A percentile compares a stretch with the other conserved stretches of the same genome.
phyloP scores from a whole-genome alignment of 2,113 vertebrate genomes.

The Grantiella picta region DNA sequence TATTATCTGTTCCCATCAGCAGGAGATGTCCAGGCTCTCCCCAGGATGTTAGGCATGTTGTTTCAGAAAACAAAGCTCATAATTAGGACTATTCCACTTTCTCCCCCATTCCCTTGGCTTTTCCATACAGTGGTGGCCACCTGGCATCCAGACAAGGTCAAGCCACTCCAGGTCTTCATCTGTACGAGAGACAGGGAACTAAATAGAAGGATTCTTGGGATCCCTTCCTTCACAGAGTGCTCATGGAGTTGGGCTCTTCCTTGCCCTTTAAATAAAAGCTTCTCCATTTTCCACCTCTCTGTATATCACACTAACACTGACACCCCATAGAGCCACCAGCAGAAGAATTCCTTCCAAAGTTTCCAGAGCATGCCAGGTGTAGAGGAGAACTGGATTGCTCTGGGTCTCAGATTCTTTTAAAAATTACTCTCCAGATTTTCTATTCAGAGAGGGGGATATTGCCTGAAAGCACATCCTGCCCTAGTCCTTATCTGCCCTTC shows the following conservation, averaged over 20 bases:
- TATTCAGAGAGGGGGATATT: background rate
- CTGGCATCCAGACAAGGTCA: background rate
- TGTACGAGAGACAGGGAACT: background rate
- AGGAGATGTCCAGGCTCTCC: background rate
- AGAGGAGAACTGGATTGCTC: background rate
- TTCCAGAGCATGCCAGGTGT: accelerated
- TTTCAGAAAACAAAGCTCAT: background rate
- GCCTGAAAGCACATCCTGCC: background rate
- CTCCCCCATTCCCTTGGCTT: background rate
- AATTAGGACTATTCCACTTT: background rate
- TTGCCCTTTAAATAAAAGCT: background rate
- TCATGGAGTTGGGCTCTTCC: accelerated
- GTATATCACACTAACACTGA: background rate
- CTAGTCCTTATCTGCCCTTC: background rate
- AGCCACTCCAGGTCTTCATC: background rate
- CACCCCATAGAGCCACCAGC: background rate
- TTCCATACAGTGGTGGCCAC: background rate
- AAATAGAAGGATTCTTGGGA: background rate
- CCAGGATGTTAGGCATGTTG: accelerated
- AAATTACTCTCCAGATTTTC: background rate
- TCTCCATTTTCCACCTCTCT: background rate
- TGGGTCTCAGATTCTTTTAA: background rate
- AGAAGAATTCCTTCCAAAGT: background rate
- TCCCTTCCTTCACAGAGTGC: background rate
- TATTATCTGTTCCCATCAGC: background rate